phyloP scores from a whole-genome alignment of 1,140 invertebrate genomes.

The Meteorus sp. region DNA sequence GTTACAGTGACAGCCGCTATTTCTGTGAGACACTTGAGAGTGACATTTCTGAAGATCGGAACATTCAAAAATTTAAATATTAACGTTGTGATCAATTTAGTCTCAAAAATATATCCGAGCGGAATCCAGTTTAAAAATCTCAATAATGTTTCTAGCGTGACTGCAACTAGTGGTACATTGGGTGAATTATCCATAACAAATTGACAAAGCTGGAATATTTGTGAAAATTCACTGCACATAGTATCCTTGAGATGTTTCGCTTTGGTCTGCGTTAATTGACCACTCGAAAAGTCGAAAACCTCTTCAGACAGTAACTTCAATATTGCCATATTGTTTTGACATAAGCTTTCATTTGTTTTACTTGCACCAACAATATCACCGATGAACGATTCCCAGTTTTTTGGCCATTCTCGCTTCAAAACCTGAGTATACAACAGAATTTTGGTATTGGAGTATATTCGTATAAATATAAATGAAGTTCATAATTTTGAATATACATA shows the following conservation, averaged over 20 bases:
- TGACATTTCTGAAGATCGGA: conserved; percentile 97
- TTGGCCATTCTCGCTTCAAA: conserved; percentile 98
- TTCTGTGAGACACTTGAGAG: conserved; percentile 97
- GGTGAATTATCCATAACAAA: conserved; percentile 98
- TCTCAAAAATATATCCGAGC: conserved; percentile 99
- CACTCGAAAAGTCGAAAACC: conserved; percentile 98
- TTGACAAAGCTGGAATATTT: conserved; percentile 97
- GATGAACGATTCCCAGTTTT: conserved; percentile 99
- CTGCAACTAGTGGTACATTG: conserved; percentile 90
- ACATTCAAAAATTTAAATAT: conserved; percentile 98
- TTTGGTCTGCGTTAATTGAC: conserved; percentile 98
- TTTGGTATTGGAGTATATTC: not conserved
- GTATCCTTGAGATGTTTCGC: conserved; percentile 99
- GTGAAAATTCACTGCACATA: conserved; percentile 99
- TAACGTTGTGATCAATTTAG: conserved; percentile 91
- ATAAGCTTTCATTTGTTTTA: conserved; percentile 97
- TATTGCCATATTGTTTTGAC: conserved; percentile 99
- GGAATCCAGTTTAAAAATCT: conserved; percentile 99
- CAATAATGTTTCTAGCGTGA: conserved; percentile 93
- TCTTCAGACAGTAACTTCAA: conserved; percentile 97
- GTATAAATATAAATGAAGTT: conserved; percentile 8
- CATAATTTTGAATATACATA: conserved; percentile 7
- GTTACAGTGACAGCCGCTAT: conserved; percentile 87
- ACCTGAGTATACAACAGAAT: conserved; percentile 68
- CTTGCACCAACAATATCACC: conserved; percentile 98